Evolutionary conservation across 2,113 vertebrate species (phyloP).

Genomic region (Piaya cayana): DNA sequence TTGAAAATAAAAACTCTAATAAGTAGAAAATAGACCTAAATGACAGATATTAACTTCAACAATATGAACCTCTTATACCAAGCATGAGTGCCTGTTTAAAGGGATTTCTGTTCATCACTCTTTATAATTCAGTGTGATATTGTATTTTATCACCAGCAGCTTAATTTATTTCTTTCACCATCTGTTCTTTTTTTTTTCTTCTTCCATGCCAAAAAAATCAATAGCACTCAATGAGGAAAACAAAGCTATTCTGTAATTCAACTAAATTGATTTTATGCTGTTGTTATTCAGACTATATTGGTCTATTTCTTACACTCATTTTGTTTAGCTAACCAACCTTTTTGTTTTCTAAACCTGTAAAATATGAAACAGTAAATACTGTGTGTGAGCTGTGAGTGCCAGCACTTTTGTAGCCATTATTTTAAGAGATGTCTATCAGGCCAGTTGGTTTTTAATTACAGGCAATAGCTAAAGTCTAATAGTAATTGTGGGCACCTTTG

Average conservation of each 20-base stretch:
- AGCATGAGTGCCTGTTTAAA: constrained; percentile 40
- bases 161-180: constrained; percentile 78
- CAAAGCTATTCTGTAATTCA: constrained; percentile 64
- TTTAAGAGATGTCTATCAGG: not conserved
- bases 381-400: not conserved
- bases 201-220: constrained; percentile 73
- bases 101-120: constrained; percentile 57
- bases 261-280: constrained; percentile 59
- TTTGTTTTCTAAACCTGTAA: constrained; percentile 69
- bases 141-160: constrained; percentile 70
- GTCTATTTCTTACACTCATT: constrained; percentile 56
- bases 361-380: constrained; percentile 68
- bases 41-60: not conserved
- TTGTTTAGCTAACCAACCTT: constrained; percentile 65
- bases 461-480: not conserved
- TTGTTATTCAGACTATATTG: constrained; percentile 69
- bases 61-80: not conserved
- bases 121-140: constrained; percentile 76
- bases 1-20: not conserved
- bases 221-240: constrained; percentile 69
- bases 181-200: constrained; percentile 75
- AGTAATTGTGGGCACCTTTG: not conserved
- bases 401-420: not conserved
- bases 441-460: not conserved
- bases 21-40: not conserved